A percentile compares a stretch with the other conserved stretches of the same genome.
Evolutionary conservation across 2,797 vertebrate genomes (phyloP).

Genomic region (Mormyrops boulengeri): DNA sequence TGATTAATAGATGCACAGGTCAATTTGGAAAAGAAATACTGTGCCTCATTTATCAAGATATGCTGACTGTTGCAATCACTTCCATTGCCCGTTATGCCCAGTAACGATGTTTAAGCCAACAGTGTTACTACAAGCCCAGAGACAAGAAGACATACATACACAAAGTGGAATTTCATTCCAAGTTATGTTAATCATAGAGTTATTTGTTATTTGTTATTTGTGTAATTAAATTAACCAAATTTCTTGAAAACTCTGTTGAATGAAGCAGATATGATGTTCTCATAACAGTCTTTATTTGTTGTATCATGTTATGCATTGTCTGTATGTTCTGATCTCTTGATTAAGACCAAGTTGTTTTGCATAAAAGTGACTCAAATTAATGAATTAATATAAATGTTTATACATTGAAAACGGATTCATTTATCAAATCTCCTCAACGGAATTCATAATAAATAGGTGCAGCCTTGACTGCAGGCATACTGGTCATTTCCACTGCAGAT

Average conservation of each 20-base stretch:
- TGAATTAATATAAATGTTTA: not conserved
- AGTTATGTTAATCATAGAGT: not conserved
- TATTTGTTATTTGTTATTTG: not conserved
- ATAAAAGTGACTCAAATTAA: not conserved
- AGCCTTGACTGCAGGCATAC: not conserved
- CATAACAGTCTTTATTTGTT: not conserved
- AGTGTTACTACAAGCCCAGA: not conserved
- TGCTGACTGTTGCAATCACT: not conserved
- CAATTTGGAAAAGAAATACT: not conserved
- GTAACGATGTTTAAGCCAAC: not conserved
- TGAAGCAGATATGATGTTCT: not conserved
- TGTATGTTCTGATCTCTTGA: not conserved
- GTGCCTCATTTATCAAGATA: not conserved
- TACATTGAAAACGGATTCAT: not conserved
- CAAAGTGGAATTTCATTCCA: not conserved
- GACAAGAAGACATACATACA: not conserved
- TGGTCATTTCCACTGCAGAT: not conserved
- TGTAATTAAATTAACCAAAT: not conserved
- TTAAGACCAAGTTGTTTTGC: not conserved
- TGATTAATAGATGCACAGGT: not conserved
- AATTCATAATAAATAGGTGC: not conserved
- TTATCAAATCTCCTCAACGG: not conserved
- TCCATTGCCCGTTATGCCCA: not conserved
- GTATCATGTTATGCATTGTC: not conserved
- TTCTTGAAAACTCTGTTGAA: not conserved